Base-by-base conservation (phyloP, 2,888 invertebrate genomes). In the Polietes domitor region DNA sequence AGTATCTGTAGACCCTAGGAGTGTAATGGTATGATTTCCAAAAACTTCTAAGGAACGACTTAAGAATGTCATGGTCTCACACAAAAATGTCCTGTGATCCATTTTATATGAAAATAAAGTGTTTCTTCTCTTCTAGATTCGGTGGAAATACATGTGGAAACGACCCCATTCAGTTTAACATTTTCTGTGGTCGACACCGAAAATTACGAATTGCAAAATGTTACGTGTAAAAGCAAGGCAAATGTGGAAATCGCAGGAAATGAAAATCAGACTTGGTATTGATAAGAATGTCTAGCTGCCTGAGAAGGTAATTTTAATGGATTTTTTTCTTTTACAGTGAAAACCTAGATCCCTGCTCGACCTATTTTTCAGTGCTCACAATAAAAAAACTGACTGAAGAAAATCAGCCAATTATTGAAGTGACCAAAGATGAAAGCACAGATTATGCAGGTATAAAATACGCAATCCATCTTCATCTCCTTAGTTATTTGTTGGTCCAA, bases 261-360 rank as follows among this genome's bases (percentile, higher is more conserved):
- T 55, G 82, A 85, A 0, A 71, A 85, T 2, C 75, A 88, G 70
- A 83, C 87, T 0, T 91, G 91, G 91, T 91, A 89, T 78, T 58
- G 17, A 28, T 26, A 15, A 26, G 10, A 55, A 0, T n/a, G 0
- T 19, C 37, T 1, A 10, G 32, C 47, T 47, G 15, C 1, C 4
- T 32, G 9, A 28, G 6, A 10, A 61, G 0, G 4, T 26, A 12
- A 58, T 26, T 5, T 37, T 37, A 37, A 37, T 37, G 37, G 4
- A 7, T 7, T 1, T 37, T n/a, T 24, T 21, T 73, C 70, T 76
- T n/a, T 68, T 80, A 0, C 26, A 91, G 91, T 83, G 88, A 88
- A 79, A 84, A 86, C 5, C 86, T 91, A n/a, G 87, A 89, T 24
- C 91, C 91, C 2, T 91, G 91, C 72, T 88, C 91, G 2, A 73